Percentiles rank a stretch among this genome's conserved stretches.
phyloP scores from a whole-genome alignment of 2,797 vertebrate genomes.

The Helarctos malayanus region DNA sequence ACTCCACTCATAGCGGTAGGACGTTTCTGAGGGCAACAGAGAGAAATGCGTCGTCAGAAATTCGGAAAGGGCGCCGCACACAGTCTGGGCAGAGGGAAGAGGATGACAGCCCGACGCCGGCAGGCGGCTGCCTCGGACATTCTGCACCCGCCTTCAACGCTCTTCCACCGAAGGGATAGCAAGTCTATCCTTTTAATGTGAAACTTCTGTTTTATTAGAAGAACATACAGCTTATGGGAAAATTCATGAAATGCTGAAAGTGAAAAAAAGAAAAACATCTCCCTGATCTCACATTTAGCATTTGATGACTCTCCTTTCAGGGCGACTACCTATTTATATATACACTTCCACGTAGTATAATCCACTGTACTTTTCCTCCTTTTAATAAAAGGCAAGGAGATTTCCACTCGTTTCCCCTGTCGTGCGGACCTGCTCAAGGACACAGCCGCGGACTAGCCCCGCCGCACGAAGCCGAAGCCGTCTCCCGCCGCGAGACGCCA shows the following conservation, averaged over 20 bases:
- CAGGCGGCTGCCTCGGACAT: background rate
- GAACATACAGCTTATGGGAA: background rate
- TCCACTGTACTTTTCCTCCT: background rate
- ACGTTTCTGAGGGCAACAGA: slow-evolving; percentile 86
- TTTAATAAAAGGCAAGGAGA: background rate
- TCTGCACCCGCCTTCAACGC: background rate
- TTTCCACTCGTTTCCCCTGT: background rate
- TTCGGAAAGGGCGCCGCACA: slow-evolving; percentile 7
- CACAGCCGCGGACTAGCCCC: background rate
- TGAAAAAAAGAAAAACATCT: background rate
- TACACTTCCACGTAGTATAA: background rate
- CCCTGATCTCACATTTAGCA: background rate
- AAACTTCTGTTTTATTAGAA: background rate
- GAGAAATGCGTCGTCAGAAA: slow-evolving; percentile 32
- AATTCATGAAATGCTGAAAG: background rate
- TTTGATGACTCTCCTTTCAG: background rate
- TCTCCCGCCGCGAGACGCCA: background rate
- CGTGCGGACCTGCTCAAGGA: background rate
- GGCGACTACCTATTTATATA: background rate
- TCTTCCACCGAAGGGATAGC: background rate
- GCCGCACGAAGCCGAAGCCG: background rate
- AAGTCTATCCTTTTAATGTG: background rate
- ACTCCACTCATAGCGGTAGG: slow-evolving; percentile 91
- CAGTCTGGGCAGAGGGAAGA: background rate
- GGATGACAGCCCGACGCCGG: background rate